A percentile compares a stretch with the other conserved stretches of the same genome.
Evolutionary conservation across 2,113 vertebrate species (phyloP).

Genomic region (Chinchilla lanigera): DNA sequence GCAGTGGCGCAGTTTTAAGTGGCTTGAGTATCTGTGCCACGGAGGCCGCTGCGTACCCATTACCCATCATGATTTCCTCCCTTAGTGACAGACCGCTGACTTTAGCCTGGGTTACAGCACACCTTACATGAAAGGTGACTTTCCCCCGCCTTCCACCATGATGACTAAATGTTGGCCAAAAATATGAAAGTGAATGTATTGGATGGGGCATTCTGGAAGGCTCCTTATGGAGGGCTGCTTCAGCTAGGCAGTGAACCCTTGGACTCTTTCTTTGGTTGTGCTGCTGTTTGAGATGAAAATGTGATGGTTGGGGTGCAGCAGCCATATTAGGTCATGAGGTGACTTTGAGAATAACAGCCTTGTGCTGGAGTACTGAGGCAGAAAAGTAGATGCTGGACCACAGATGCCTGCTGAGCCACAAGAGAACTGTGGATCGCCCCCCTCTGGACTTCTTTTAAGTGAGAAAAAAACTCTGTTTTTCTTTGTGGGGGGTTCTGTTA

Average conservation of each 20-base stretch:
- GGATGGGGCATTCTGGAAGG: neutral
- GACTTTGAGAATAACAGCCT: neutral
- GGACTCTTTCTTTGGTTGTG: neutral
- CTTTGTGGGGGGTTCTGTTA: neutral
- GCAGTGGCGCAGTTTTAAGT: neutral
- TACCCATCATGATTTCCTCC: neutral
- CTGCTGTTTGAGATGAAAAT: neutral
- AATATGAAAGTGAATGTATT: neutral
- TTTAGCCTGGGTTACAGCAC: neutral
- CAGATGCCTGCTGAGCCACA: neutral
- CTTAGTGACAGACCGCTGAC: neutral
- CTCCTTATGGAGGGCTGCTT: neutral
- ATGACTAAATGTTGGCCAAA: neutral
- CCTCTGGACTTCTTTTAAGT: neutral
- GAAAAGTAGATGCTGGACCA: neutral
- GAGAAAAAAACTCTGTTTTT: neutral
- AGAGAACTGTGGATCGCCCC: neutral
- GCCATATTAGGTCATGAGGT: neutral
- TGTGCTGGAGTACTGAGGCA: neutral
- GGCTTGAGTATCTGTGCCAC: neutral
- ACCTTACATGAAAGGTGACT: neutral
- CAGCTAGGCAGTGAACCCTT: neutral
- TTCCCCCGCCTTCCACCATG: neutral
- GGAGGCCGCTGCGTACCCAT: neutral
- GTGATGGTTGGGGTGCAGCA: neutral